Evolutionary conservation across 2,888 invertebrate species (phyloP).

Genomic region (Lydus trimaculatus): DNA sequence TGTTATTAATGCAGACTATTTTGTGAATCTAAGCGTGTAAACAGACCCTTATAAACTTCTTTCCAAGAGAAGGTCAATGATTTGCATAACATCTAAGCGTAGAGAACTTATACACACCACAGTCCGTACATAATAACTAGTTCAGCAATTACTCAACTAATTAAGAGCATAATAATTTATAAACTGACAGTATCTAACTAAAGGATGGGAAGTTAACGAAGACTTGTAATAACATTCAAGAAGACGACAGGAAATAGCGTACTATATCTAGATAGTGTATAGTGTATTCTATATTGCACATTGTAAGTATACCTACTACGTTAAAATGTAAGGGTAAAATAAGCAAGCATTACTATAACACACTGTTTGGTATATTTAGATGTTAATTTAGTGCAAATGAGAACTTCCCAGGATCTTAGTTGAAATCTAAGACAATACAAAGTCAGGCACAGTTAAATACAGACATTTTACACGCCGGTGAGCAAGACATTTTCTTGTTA

Average conservation of each 20-base stretch:
- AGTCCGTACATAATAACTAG: constrained; percentile 42
- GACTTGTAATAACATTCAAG: constrained; percentile 13
- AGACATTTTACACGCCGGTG: constrained; percentile 61
- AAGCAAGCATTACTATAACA: constrained; percentile 22
- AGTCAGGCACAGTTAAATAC: constrained; percentile 60
- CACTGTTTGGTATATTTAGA: constrained; percentile 52
- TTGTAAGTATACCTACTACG: constrained; percentile 14
- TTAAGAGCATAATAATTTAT: constrained; percentile 48
- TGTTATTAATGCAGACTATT: neutral
- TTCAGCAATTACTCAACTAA: constrained; percentile 48
- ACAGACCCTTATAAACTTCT: neutral
- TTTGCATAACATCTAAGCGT: constrained; percentile 31
- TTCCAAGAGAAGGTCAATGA: constrained; percentile 12
- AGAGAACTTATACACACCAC: constrained; percentile 22
- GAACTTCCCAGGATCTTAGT: constrained; percentile 56
- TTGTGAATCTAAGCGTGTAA: neutral
- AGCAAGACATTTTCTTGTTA: constrained; percentile 56
- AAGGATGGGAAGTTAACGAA: constrained; percentile 15
- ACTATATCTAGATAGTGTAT: neutral
- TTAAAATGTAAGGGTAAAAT: constrained; percentile 25
- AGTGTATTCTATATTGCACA: neutral
- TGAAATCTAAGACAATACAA: constrained; percentile 55
- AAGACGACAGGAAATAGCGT: constrained; percentile 38
- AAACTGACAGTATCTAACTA: constrained; percentile 37
- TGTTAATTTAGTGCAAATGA: constrained; percentile 58